phyloP scores from a whole-genome alignment of 2,113 vertebrate genomes.

The Dendrocopos noguchii region DNA sequence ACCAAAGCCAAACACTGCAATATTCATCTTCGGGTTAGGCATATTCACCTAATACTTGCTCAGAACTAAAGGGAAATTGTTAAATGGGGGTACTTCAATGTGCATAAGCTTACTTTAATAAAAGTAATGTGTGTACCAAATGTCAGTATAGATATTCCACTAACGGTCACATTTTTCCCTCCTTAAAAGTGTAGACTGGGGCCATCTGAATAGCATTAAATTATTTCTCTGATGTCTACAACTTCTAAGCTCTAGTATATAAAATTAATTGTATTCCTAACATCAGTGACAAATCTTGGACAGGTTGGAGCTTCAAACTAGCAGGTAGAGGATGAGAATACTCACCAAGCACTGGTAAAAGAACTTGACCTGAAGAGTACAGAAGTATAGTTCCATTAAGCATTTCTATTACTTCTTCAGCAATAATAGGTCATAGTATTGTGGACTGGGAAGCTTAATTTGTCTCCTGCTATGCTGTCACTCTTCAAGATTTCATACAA shows the following conservation, averaged over 20 bases:
- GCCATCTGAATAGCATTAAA: neutral
- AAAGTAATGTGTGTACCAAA: neutral
- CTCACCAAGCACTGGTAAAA: neutral
- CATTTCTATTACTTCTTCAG: neutral
- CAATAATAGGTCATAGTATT: neutral
- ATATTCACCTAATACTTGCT: neutral
- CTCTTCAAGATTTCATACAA: neutral
- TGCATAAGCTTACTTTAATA: slow-evolving; percentile 30
- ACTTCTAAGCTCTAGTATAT: neutral
- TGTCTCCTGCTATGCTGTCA: neutral
- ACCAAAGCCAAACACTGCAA: neutral
- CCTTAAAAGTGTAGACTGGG: neutral
- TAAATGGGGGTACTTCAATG: neutral
- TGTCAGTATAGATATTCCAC: neutral
- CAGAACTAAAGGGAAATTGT: neutral
- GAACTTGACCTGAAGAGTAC: neutral
- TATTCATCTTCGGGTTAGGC: neutral
- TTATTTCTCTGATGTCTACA: neutral
- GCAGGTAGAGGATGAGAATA: neutral
- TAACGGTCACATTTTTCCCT: neutral
- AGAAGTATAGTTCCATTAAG: neutral
- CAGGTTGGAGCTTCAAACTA: neutral
- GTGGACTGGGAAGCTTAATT: neutral
- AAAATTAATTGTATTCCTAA: neutral
- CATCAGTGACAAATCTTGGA: neutral